Conservation (phyloP, 2,888 invertebrate species). For the Epinotia nisella region DNA sequence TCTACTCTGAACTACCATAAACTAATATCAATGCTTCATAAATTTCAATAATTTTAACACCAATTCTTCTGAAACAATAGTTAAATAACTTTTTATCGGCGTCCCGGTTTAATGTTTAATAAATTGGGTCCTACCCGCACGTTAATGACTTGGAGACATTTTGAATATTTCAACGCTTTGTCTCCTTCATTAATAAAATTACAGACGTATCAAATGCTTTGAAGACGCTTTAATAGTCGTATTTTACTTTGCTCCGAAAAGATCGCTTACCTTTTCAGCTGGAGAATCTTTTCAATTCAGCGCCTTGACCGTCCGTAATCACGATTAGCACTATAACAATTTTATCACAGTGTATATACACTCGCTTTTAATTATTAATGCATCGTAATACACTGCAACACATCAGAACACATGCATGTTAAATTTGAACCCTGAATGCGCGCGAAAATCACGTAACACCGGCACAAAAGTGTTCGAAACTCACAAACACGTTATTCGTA, state of each 20-base stretch:
- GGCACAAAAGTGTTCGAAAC: slow-evolving; percentile 44
- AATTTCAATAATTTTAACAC: slow-evolving; percentile 45
- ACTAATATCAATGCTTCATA: slow-evolving; percentile 1
- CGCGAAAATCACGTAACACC: slow-evolving; percentile 64
- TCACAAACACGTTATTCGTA: slow-evolving; percentile 58
- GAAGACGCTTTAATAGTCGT: slow-evolving; percentile 4
- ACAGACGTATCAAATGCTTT: slow-evolving; percentile 23
- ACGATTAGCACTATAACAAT: slow-evolving; percentile 33
- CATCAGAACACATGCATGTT: slow-evolving; percentile 60
- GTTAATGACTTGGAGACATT: slow-evolving; percentile 51
- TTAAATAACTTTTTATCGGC: slow-evolving; percentile 52
- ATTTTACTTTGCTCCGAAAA: background rate
- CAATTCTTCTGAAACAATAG: slow-evolving; percentile 49
- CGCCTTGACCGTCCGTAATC: slow-evolving; percentile 26
- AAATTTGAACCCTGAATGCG: slow-evolving; percentile 54
- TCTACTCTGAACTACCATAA: background rate
- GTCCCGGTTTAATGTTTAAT: slow-evolving; percentile 53
- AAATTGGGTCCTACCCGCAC: slow-evolving; percentile 45
- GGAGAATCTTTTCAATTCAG: slow-evolving; percentile 46
- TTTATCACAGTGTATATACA: slow-evolving; percentile 41
- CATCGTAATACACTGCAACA: slow-evolving; percentile 59
- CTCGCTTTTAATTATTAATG: slow-evolving; percentile 41
- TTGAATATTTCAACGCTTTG: slow-evolving; percentile 40
- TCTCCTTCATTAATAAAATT: slow-evolving; percentile 31
- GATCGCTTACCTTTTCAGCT: slow-evolving; percentile 54